Evolutionary conservation across 2,113 vertebrate species (phyloP).

Genomic region (Callipepla squamata): DNA sequence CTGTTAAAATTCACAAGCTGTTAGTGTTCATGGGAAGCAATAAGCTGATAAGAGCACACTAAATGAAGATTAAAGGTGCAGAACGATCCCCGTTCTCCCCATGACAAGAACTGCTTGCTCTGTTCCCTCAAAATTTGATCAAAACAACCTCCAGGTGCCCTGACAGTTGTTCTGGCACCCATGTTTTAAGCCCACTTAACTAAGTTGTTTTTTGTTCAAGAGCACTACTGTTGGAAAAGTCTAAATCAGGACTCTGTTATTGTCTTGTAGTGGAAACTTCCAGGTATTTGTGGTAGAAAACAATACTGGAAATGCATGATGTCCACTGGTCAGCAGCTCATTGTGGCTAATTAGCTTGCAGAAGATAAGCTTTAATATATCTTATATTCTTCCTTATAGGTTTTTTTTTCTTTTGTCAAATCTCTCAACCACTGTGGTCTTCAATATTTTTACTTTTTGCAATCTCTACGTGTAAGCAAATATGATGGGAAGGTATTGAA

Average conservation of each 20-base stretch:
- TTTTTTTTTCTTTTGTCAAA: not conserved
- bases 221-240: not conserved
- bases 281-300: not conserved
- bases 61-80: not conserved
- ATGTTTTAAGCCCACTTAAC: not conserved
- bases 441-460: not conserved
- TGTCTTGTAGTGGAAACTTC: not conserved
- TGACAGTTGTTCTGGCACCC: not conserved
- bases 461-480: not conserved
- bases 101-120: rapidly evolving
- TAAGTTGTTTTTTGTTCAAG: not conserved
- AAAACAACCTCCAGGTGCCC: rapidly evolving
- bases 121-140: not conserved
- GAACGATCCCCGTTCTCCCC: rapidly evolving
- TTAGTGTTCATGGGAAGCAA: not conserved
- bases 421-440: not conserved
- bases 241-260: not conserved
- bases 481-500: not conserved
- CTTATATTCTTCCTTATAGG: not conserved
- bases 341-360: not conserved
- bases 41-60: not conserved
- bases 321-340: not conserved
- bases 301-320: not conserved
- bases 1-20: not conserved
- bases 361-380: not conserved